Evolutionary conservation across 2,888 invertebrate species (phyloP), one percentile per base, ranked within the genome.

Genomic region (Barypeithes pellucidus): DNA sequence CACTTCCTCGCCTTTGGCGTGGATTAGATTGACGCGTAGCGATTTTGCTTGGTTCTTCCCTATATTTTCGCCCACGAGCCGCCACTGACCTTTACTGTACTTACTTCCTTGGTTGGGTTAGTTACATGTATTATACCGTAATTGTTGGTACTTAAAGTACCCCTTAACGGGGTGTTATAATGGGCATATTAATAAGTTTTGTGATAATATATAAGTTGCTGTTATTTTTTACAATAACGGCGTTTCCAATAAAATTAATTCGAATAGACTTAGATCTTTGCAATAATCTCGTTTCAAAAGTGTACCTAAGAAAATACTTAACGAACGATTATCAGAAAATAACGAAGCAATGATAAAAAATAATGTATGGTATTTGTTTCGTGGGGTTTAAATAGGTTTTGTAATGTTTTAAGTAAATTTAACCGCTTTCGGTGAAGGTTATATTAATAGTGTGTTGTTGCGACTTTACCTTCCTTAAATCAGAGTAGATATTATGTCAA

Each of bases 401-500:
- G 29, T 52, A 12, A 5, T 29, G 29, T 54, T 18, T 33, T 11
- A 57, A 33, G 33, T 1, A 57, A 33, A 52, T 52, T n/a, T 22
- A 22, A 22, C 22, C 11, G 54, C 54, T 57, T 57, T 18, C 33
- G 54, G 54, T 57, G 54, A 33, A 57, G 54, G 54, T 57, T 57
- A 9, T 57, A 57, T n/a, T 57, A 24, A 50, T 24, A 29, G 1
- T 29, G 29, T 29, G 29, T 29, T 16, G 43, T 43, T 16, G 14
- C 43, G 43, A 43, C 43, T 9, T 14, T 12, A 24, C 2, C 24
- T 24, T 24, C 5, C 24, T 29, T 29, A 29, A 5, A 9, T 29
- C 29, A 5, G 3, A 1, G 29, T 4, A 4, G 9, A 29, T 1
- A n/a, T 29, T 29, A 29, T 7, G 1, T 29, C 29, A 29, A 29